Evolutionary conservation across 1,140 invertebrate genomes (phyloP).

Genomic region (Brachionus rubens): DNA sequence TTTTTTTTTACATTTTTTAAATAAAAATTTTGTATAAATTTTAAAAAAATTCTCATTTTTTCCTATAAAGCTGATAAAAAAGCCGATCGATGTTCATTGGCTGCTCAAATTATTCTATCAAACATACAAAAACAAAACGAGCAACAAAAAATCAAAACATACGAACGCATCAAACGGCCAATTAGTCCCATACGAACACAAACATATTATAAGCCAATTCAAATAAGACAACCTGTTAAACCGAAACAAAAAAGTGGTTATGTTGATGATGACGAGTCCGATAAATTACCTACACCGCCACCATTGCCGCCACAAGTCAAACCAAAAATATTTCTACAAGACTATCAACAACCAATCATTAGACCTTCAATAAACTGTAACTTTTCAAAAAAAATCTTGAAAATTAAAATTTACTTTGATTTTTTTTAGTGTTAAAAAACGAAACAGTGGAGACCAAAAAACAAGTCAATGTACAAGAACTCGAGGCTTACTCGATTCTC

Average conservation of each 20-base stretch:
- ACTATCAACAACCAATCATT: constrained; percentile 6
- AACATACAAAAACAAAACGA: constrained; percentile 30
- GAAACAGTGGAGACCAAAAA: not conserved
- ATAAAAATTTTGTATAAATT: not conserved
- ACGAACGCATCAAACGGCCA: constrained; percentile 19
- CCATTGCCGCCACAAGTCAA: not conserved
- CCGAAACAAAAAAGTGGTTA: not conserved
- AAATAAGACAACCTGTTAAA: not conserved
- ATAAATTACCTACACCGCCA: not conserved
- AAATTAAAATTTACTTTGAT: not conserved
- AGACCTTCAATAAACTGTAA: not conserved
- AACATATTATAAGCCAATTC: not conserved
- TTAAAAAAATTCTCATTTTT: not conserved
- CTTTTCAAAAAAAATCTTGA: not conserved
- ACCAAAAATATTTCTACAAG: not conserved
- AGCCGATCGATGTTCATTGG: not conserved
- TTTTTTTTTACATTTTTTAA: not conserved
- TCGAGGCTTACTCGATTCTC: constrained; percentile 78
- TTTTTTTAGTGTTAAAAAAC: not conserved
- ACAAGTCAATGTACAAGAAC: not conserved
- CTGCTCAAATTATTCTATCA: constrained; percentile 13
- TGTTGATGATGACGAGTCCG: not conserved
- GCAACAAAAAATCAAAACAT: not conserved
- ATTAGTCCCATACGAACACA: not conserved
- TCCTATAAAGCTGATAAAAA: constrained; percentile 22